Base-by-base conservation (phyloP, 2,888 invertebrate genomes). In the Drosophila vallismaia region DNA sequence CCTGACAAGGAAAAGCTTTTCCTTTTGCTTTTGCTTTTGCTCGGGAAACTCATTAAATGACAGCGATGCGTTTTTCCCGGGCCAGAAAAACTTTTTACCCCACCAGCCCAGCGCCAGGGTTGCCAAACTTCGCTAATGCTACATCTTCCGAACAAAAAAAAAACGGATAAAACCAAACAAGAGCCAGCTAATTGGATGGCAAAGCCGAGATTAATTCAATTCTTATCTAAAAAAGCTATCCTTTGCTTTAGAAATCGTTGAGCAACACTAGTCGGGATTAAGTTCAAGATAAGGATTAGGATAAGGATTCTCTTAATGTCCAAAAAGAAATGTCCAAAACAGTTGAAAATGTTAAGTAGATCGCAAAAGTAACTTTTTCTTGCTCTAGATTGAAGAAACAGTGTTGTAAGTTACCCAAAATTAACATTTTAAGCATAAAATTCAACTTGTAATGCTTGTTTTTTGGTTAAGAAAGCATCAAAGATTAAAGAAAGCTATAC, bases 21-120 rank as follows among this genome's bases (percentile, higher is more conserved):
- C 62, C 73, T 10, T 33, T 33, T 33, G 28, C 28, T 28, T 19
- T 19, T 46, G 70, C 36, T 44, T 5, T n/a, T 54, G 50, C 19
- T 56, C 59, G 24, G 68, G 57, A 68, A 75, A 71, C 84, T 74
- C 78, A 80, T 84, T 79, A 71, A 84, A 81, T 79, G 75, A 69
- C 62, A 60, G 63, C 57, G 40, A 44, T 49, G 60, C 31, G 45
- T 33, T 53, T 53, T 68, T 44, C 26, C 38, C 24, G 5, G 29
- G 3, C 14, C n/a, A 8, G 19, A 24, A 52, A 57, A 52, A n/a
- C n/a, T n/a, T 8, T 56, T 56, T 24, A 5, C 19, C 8, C 4
- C 14, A 28, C 10, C 14, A 8, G n/a, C 36, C 9, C 36, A n/a
- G n/a, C n/a, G 12, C 12, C 59, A 4, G 59, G 24, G 76, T 76